Evolutionary conservation across 2,113 vertebrate genomes (phyloP).

Genomic region (Anhinga rufa): DNA sequence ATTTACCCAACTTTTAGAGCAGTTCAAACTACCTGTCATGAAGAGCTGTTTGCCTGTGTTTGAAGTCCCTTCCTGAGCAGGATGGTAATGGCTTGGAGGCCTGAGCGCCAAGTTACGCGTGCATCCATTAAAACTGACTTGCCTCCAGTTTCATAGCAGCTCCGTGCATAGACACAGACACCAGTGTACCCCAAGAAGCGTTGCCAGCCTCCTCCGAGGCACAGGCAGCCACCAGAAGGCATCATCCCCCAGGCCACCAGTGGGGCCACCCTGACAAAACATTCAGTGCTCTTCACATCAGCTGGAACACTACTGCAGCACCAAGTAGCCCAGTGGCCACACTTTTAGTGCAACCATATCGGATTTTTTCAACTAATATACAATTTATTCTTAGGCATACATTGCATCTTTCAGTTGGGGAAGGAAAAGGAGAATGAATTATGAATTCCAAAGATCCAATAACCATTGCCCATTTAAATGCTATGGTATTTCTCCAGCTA

Average conservation of each 20-base stretch:
- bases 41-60: neutral
- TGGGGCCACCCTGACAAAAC: neutral
- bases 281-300: neutral
- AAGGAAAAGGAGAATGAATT: neutral
- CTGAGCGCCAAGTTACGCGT: rapidly evolving
- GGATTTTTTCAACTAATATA: neutral
- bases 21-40: neutral
- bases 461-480: neutral
- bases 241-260: neutral
- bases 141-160: neutral
- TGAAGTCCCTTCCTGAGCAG: neutral
- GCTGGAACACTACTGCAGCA: neutral
- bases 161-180: rapidly evolving
- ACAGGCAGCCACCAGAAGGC: neutral
- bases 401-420: neutral
- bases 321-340: neutral
- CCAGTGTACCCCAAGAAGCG: rapidly evolving
- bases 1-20: neutral
- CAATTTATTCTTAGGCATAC: neutral
- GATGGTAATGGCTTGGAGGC: neutral
- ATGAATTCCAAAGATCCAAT: neutral
- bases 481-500: neutral
- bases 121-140: neutral
- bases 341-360: neutral
- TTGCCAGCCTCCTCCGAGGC: neutral